Evolutionary conservation across 1,140 invertebrate species (phyloP).

Genomic region (Gryon sp.): DNA sequence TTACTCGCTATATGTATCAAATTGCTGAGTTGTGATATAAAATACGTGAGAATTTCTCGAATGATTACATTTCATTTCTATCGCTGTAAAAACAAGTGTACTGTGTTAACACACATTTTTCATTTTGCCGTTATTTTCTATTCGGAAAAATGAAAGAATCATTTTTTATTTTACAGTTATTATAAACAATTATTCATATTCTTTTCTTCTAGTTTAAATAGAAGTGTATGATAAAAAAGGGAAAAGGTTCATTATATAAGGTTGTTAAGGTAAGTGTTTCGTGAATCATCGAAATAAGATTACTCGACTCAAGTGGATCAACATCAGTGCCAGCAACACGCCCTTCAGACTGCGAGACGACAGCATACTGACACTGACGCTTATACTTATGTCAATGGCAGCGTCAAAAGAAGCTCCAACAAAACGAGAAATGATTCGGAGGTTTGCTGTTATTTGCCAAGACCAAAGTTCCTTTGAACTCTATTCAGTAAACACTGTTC

Average conservation of each 20-base stretch:
- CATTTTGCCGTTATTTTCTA: no score
- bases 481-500: slow-evolving; percentile 30
- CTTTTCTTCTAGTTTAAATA: no score
- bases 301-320: slow-evolving; percentile 53
- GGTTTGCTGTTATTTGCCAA: slow-evolving; percentile 52
- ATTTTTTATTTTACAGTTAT: no score
- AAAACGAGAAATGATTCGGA: slow-evolving; percentile 45
- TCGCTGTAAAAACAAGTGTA: no score
- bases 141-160: no score
- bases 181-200: no score
- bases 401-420: slow-evolving; percentile 48
- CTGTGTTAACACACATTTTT: no score
- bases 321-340: slow-evolving; percentile 54
- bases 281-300: slow-evolving; percentile 59
- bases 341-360: slow-evolving; percentile 26
- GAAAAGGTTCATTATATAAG: slow-evolving; percentile 8
- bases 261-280: slow-evolving; percentile 36
- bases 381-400: slow-evolving; percentile 51
- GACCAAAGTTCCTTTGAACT: slow-evolving; percentile 51
- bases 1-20: no score
- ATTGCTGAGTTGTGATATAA: slow-evolving; percentile 17
- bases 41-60: slow-evolving; percentile 39
- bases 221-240: not conserved
- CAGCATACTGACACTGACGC: slow-evolving; percentile 31
- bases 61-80: slow-evolving; percentile 28